Evolutionary conservation across 2,888 invertebrate species (phyloP).

Genomic region (Plebejus argus): DNA sequence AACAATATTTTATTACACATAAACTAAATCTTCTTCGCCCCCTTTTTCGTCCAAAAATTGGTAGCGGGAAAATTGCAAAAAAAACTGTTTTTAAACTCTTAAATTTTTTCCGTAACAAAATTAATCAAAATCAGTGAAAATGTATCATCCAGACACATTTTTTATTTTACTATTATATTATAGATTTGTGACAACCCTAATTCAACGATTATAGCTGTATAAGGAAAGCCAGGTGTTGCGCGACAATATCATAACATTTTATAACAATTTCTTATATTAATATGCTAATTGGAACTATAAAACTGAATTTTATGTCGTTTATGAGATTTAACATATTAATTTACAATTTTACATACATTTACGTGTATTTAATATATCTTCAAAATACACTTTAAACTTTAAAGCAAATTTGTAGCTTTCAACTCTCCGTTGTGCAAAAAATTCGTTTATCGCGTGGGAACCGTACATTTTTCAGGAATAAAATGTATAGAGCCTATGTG

Average conservation of each 20-base stretch:
- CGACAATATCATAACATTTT: not conserved
- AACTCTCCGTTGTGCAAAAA: not conserved
- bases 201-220: not conserved
- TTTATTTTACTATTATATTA: not conserved
- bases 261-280: not conserved
- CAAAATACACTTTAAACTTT: not conserved
- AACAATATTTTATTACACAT: too few relatives aligned
- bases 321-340: constrained; percentile 13
- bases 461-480: too few relatives aligned
- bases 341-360: constrained; percentile 42
- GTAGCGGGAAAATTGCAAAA: too few relatives aligned
- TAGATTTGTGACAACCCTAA: not conserved
- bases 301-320: constrained; percentile 26
- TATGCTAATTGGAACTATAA: not conserved
- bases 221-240: constrained; percentile 1
- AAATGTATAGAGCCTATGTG: too few relatives aligned
- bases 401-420: not conserved
- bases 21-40: too few relatives aligned
- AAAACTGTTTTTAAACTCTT: too few relatives aligned
- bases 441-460: too few relatives aligned
- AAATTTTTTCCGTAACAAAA: too few relatives aligned
- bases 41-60: too few relatives aligned
- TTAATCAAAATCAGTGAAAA: too few relatives aligned
- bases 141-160: too few relatives aligned
- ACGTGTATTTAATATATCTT: not conserved